Conservation (phyloP, 2,797 vertebrate species). For the Melanogrammus aeglefinus region DNA sequence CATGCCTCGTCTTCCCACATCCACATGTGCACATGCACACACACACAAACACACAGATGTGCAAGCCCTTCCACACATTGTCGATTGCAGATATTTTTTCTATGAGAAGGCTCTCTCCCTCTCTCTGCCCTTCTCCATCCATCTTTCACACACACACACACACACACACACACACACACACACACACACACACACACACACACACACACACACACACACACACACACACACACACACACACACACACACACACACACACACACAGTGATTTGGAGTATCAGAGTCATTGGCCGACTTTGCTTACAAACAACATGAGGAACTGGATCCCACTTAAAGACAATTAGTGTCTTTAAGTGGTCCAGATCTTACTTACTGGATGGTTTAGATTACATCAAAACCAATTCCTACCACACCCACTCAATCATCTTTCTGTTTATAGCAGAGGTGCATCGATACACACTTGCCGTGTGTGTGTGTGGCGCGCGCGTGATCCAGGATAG, state of each 20-base stretch:
- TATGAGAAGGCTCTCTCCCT: not conserved
- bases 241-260: constrained; percentile 1
- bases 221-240: not conserved
- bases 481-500: not conserved
- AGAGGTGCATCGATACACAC: not conserved
- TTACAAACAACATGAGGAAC: not conserved
- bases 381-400: not conserved
- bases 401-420: not conserved
- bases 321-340: not conserved
- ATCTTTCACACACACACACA: constrained; percentile 13
- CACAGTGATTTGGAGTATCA: not conserved
- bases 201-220: not conserved
- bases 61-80: not conserved
- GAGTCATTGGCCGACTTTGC: constrained; percentile 3
- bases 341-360: too few species aligned
- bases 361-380: not conserved
- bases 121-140: not conserved
- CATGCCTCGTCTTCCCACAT: not conserved
- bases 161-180: constrained; percentile 26
- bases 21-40: not conserved
- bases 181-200: constrained; percentile 11
- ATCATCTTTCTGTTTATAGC: not conserved
- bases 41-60: constrained; percentile 5
- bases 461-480: not conserved
- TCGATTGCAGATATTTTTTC: not conserved